Evolutionary conservation across 2,113 vertebrate species (phyloP).

Genomic region (Vombatus ursinus): DNA sequence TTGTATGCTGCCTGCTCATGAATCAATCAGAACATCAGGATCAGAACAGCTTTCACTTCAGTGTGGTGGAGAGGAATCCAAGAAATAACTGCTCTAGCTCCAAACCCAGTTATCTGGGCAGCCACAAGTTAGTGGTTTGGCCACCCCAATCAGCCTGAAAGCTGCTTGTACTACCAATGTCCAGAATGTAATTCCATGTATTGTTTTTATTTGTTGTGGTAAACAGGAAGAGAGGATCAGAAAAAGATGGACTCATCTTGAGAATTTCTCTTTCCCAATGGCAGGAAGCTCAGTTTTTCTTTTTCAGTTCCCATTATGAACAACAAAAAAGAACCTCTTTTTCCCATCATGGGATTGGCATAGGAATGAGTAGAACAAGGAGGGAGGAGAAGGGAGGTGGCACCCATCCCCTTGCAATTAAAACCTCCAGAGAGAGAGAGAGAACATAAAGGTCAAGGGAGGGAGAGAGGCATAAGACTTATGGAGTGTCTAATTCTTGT

Average conservation of each 20-base stretch:
- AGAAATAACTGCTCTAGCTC: not conserved
- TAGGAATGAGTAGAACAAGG: not conserved
- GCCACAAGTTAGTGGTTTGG: conserved; percentile 16
- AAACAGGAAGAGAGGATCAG: not conserved
- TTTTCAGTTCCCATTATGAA: not conserved
- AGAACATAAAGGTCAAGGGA: not conserved
- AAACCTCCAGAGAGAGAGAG: not conserved
- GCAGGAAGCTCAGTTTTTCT: not conserved
- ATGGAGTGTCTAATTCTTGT: not conserved
- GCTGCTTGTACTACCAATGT: not conserved
- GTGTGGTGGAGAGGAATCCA: not conserved
- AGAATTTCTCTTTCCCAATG: not conserved
- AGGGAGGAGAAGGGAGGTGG: not conserved
- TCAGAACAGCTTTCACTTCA: not conserved
- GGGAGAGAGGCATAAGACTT: not conserved
- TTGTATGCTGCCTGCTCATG: not conserved
- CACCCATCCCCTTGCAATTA: not conserved
- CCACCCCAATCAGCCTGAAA: conserved; percentile 5
- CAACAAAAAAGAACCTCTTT: not conserved
- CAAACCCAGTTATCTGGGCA: not conserved
- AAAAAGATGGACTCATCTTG: not conserved
- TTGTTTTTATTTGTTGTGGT: conserved; percentile 41
- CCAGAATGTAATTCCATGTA: not conserved
- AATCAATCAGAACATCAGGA: not conserved
- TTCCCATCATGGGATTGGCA: not conserved